Conservation (phyloP, 2,113 vertebrate species). For the Calypte anna region DNA sequence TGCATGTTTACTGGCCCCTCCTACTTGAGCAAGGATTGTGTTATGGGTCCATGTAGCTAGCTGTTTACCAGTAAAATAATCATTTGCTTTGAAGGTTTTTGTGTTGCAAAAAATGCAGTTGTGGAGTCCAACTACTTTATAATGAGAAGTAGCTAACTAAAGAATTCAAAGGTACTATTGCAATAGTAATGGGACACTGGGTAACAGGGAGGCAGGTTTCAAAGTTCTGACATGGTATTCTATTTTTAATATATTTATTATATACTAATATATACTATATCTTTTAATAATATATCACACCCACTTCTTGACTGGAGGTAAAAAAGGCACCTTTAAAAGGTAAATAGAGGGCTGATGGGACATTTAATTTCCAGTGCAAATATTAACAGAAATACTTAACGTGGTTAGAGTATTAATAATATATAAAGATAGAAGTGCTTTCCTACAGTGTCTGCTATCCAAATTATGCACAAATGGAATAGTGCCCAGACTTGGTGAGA, state of each 20-base stretch:
- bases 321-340: not conserved
- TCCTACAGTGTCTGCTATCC: not conserved
- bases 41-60: not conserved
- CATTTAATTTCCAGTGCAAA: not conserved
- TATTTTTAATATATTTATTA: no score
- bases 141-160: not conserved
- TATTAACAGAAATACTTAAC: not conserved
- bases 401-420: not conserved
- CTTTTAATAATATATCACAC: no score
- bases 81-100: not conserved
- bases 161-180: not conserved
- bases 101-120: not conserved
- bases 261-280: no score
- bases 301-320: not conserved
- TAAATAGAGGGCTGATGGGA: not conserved
- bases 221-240: not conserved
- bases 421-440: not conserved
- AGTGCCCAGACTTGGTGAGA: constrained; percentile 2
- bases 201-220: not conserved
- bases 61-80: not conserved
- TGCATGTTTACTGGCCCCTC: not conserved
- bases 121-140: not conserved
- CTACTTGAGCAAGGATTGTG: not conserved
- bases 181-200: not conserved
- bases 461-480: not conserved